Base-by-base conservation (phyloP, 2,113 vertebrate species). In the Myanophis thanlyinensis region DNA sequence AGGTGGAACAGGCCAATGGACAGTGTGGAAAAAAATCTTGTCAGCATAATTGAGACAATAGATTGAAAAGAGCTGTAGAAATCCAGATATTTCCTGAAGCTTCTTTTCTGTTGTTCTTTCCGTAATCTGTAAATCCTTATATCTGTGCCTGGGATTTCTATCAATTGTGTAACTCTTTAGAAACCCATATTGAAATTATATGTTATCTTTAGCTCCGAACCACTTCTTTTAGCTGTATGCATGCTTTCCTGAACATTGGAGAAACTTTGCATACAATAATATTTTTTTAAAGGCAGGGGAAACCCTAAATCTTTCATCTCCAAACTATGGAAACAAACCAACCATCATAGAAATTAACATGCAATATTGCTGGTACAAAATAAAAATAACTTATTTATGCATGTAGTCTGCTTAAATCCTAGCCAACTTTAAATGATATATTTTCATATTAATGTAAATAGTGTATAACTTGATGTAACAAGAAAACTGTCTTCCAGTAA, bases 121-220 rank as follows among this genome's bases (percentile, higher is more conserved):
- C 52, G 56, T 94, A 0, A 27, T 48, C 46, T 96, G 93, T 11
- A 88, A 89, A 27, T 84, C 62, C 54, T 94, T 3, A 0, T 0
- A 59, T 92, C 90, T 88, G 4, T 94, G 88, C 80, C 93, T 94
- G 94, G 20, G 93, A 59, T 90, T 95, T 85, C 48, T 47, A 20
- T 93, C 91, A 89, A 89, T 86, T 86, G 86, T 59, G n/a, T 94
- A 94, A 89, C 92, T 95, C 91, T 93, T 93, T 89, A 94, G 54
- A 94, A 93, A 92, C 35, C 9, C 94, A 7, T 40, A 51, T 54
- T 91, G 85, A 54, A 91, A 88, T 67, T 62, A 18, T 51, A 1
- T 27, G 47, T 89, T 53, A 49, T 84, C 1, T 90, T 92, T 67
- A 0, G 0, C 84, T 47, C 90, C 54, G 59, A 30, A 59, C 35